These are phyloP conservation scores for Drosophila antonietae DNA, from an alignment of 2,888 invertebrate species.

Conservation along the genomic window DNA sequence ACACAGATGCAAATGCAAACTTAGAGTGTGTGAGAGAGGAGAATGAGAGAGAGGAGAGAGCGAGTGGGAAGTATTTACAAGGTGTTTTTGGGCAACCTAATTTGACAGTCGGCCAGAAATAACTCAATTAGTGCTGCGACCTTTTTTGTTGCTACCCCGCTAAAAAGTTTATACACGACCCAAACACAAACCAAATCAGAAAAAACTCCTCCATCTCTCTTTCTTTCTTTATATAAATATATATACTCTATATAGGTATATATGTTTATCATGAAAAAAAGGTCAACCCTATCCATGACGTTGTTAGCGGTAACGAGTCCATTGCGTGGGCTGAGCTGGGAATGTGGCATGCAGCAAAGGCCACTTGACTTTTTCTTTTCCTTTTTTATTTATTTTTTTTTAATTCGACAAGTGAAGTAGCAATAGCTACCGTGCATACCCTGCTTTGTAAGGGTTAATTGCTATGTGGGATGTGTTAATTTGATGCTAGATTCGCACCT, in stretches of 20 bases:
- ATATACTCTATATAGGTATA: neutral
- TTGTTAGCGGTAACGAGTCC: constrained; percentile 66
- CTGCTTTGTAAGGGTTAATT: neutral
- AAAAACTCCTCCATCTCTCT: neutral
- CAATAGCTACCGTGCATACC: constrained; percentile 11
- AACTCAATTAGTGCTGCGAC: constrained; percentile 68
- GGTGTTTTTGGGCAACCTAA: constrained; percentile 57
- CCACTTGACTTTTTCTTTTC: constrained; percentile 46
- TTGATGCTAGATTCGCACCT: neutral
- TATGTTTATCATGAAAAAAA: constrained; percentile 21
- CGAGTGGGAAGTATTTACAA: constrained; percentile 2
- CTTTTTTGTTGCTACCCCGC: constrained; percentile 31
- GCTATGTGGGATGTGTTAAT: neutral
- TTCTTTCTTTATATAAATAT: neutral
- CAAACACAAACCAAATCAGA: constrained; percentile 5
- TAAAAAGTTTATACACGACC: constrained; percentile 8
- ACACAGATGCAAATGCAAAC: constrained; percentile 2
- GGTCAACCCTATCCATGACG: constrained; percentile 56
- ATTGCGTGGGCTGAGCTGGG: constrained; percentile 5
- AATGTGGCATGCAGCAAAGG: constrained; percentile 23
- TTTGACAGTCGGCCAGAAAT: constrained; percentile 73
- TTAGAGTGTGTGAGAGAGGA: neutral
- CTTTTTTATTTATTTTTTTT: constrained; percentile 1
- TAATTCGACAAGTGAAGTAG: constrained; percentile 14
- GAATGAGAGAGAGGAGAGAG: neutral